phyloP scores from a whole-genome alignment of 2,797 vertebrate species.

The Artibeus jamaicensis region DNA sequence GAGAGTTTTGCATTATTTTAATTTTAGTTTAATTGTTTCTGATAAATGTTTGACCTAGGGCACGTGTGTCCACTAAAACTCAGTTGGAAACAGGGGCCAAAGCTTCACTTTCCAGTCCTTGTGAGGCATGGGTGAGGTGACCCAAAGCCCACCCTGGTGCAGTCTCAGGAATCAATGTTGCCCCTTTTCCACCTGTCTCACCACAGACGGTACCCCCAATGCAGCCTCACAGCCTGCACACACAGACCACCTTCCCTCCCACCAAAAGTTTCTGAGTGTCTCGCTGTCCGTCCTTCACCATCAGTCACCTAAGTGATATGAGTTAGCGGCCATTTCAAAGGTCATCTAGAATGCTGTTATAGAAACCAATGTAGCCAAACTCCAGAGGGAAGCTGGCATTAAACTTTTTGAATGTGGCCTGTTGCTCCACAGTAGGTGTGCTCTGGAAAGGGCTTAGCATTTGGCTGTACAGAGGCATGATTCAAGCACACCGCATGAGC shows the following conservation, averaged over 20 bases:
- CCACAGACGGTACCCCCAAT: not conserved
- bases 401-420: not conserved
- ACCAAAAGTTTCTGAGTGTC: not conserved
- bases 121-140: not conserved
- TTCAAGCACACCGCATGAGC: not conserved
- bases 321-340: not conserved
- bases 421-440: not conserved
- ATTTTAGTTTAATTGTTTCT: not conserved
- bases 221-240: not conserved
- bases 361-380: not conserved
- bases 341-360: not conserved
- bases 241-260: too few species aligned
- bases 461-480: not conserved
- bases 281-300: not conserved
- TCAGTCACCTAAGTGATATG: not conserved
- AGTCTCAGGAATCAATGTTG: not conserved
- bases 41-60: not conserved
- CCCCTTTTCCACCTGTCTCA: not conserved
- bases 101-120: not conserved
- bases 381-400: not conserved
- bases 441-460: conserved; percentile 28
- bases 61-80: not conserved
- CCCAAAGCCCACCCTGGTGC: not conserved
- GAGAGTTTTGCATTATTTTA: not conserved
- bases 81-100: not conserved